phyloP scores from a whole-genome alignment of 2,888 invertebrate species.

The Apoda limacodes region DNA sequence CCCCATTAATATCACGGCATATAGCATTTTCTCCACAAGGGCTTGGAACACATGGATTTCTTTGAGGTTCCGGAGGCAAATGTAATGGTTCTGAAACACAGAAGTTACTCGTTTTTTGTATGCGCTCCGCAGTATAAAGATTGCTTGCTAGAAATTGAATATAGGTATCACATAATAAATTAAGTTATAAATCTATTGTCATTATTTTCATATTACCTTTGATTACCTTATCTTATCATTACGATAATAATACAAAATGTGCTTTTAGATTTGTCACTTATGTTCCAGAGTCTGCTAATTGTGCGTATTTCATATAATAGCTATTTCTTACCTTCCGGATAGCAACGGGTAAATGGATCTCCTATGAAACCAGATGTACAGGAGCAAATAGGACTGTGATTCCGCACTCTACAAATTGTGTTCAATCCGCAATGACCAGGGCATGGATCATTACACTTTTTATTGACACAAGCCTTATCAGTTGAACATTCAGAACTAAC shows the following conservation, averaged over 20 bases:
- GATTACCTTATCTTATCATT: no score
- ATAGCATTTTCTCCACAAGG: conserved; percentile 77
- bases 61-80: conserved; percentile 37
- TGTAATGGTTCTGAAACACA: no score
- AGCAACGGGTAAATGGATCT: conserved; percentile 78
- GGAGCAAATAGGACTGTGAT: conserved; percentile 84
- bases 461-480: conserved; percentile 79
- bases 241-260: no score
- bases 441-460: conserved; percentile 84
- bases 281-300: no score
- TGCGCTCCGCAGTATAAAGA: no score
- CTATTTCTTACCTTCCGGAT: conserved; percentile 54
- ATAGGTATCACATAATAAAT: no score
- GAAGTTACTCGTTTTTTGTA: no score
- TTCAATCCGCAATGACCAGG: conserved; percentile 77
- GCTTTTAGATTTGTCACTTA: no score
- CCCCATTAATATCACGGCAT: conserved; percentile 70
- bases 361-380: conserved; percentile 73
- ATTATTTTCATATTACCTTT: no score
- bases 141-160: no score
- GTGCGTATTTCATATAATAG: no score
- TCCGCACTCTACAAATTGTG: conserved; percentile 78
- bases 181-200: no score
- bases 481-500: conserved; percentile 80
- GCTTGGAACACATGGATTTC: conserved; percentile 76